These are phyloP conservation scores for Heterodera schachtii DNA, from an alignment of 1,140 invertebrate species.

Conservation along the genomic window DNA sequence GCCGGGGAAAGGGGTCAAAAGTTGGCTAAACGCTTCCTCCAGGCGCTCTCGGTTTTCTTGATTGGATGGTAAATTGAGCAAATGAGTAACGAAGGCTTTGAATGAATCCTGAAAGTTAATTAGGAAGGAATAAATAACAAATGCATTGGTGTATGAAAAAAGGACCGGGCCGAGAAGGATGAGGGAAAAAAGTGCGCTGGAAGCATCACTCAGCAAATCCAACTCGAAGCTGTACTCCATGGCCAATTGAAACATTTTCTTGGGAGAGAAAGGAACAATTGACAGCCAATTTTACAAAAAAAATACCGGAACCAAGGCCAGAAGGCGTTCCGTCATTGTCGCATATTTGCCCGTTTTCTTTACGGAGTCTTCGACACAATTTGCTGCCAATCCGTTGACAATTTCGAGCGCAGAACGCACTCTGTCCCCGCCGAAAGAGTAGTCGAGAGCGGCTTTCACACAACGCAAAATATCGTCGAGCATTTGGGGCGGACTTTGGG, in stretches of 20 bases:
- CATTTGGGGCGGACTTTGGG: conserved; percentile 29
- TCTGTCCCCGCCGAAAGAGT: conserved; percentile 33
- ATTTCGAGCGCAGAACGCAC: conserved; percentile 34
- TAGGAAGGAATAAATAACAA: neutral
- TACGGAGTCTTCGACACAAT: conserved; percentile 19
- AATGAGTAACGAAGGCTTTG: conserved; percentile 13
- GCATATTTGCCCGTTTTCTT: neutral
- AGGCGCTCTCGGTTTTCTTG: conserved; percentile 9
- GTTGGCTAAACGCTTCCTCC: conserved; percentile 16
- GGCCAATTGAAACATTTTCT: conserved; percentile 37
- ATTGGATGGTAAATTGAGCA: conserved; percentile 25
- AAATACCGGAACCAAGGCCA: conserved; percentile 12
- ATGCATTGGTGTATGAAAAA: neutral
- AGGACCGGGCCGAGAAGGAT: conserved; percentile 30
- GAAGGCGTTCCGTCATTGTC: conserved; percentile 3
- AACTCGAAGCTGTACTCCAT: conserved; percentile 39
- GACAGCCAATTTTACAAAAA: neutral
- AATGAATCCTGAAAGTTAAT: conserved; percentile 16
- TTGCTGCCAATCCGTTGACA: conserved; percentile 29
- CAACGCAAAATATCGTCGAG: conserved; percentile 28
- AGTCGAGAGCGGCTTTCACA: conserved; percentile 21
- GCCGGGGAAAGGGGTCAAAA: conserved; percentile 2
- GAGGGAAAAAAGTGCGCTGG: conserved; percentile 33
- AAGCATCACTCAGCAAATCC: conserved; percentile 36
- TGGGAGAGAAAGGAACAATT: neutral